Percentiles rank a stretch among this genome's conserved stretches.
These are phyloP conservation scores for Oenanthe oenanthe DNA, from an alignment of 2,113 vertebrate genomes.

Conservation along the genomic window DNA sequence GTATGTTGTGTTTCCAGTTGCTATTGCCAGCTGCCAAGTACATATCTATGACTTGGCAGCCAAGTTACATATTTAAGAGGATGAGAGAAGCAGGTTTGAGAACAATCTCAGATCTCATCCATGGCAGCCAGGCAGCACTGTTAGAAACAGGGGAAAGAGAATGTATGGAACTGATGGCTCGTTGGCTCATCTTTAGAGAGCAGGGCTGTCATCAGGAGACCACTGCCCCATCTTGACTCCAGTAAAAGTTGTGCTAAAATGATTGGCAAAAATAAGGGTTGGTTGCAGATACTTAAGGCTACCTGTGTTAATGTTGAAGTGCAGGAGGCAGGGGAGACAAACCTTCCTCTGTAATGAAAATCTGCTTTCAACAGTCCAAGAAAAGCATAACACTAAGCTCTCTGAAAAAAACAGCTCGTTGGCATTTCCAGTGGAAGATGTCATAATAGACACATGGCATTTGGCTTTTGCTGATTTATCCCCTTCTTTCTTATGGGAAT, in stretches of 20 bases:
- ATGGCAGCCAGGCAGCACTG: neutral
- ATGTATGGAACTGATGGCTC: neutral
- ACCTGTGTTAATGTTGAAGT: neutral
- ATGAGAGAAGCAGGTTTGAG: slow-evolving; percentile 50
- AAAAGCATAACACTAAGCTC: neutral
- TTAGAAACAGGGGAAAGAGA: neutral
- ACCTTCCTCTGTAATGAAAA: neutral
- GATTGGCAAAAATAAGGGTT: neutral
- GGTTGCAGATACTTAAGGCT: neutral
- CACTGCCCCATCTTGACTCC: neutral
- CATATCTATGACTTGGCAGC: slow-evolving; percentile 55
- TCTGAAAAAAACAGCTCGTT: neutral
- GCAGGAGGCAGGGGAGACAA: neutral
- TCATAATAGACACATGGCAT: neutral
- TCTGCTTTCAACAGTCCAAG: neutral
- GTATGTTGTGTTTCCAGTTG: slow-evolving; percentile 56
- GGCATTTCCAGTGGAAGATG: neutral
- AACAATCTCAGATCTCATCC: slow-evolving; percentile 8
- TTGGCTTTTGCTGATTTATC: neutral
- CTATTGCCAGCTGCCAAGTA: slow-evolving; percentile 54
- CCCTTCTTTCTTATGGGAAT: neutral
- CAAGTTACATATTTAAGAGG: slow-evolving; percentile 50
- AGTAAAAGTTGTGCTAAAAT: neutral
- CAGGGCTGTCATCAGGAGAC: neutral
- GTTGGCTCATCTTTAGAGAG: neutral